Percentiles rank a stretch among this genome's conserved stretches.
phyloP scores from a whole-genome alignment of 1,140 invertebrate genomes.

The Bactericera cockerelli region DNA sequence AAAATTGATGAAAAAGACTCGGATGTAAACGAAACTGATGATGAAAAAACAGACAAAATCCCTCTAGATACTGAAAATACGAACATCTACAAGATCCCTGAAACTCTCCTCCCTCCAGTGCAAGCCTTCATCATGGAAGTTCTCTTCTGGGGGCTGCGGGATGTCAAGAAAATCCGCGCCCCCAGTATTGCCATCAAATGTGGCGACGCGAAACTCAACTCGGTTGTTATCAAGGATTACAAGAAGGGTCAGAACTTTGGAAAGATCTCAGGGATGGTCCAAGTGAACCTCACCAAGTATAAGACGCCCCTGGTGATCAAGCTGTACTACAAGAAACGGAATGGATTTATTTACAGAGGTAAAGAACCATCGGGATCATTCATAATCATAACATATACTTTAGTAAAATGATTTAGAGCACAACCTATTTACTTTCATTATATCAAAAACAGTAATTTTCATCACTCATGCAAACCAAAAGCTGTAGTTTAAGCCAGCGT shows the following conservation, averaged over 20 bases:
- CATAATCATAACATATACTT: too few relatives aligned
- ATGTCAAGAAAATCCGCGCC: not conserved
- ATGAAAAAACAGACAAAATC: too few relatives aligned
- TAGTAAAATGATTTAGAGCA: too few relatives aligned
- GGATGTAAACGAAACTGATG: too few relatives aligned
- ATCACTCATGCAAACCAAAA: too few relatives aligned
- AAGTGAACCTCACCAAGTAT: not conserved
- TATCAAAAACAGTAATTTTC: too few relatives aligned
- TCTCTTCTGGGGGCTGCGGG: not conserved
- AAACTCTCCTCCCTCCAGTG: not conserved
- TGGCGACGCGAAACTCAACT: not conserved
- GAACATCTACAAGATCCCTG: not conserved
- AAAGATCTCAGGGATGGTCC: not conserved
- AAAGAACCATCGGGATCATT: too few relatives aligned
- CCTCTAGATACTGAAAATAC: too few relatives aligned
- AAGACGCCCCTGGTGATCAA: not conserved
- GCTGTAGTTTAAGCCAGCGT: too few relatives aligned
- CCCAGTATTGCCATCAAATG: conserved; percentile 3
- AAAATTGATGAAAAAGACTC: too few relatives aligned
- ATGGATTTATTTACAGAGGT: not conserved
- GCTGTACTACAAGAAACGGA: not conserved
- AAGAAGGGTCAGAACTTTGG: not conserved
- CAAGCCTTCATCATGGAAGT: not conserved
- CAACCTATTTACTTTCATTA: too few relatives aligned
- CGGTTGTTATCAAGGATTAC: not conserved